phyloP scores from a whole-genome alignment of 2,113 vertebrate species.

The Alexandromys fortis region DNA sequence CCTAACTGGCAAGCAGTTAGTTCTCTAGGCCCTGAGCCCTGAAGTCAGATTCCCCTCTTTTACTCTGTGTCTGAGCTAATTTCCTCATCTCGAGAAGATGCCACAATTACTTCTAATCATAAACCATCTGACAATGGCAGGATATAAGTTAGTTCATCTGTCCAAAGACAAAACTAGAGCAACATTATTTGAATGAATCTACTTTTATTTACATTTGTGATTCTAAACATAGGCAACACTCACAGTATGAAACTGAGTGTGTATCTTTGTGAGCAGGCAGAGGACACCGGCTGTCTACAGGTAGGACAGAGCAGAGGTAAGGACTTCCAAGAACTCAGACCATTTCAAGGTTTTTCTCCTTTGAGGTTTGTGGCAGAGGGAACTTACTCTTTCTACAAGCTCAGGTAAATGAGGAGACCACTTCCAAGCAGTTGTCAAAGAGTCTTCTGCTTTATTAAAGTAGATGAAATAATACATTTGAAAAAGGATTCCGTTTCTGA shows the following conservation, averaged over 20 bases:
- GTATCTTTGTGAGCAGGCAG: not conserved
- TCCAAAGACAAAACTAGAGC: not conserved
- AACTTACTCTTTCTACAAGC: not conserved
- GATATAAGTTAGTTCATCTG: not conserved
- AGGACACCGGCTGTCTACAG: not conserved
- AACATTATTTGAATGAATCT: not conserved
- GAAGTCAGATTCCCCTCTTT: not conserved
- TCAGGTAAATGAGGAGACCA: not conserved
- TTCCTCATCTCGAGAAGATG: slow-evolving; percentile 8
- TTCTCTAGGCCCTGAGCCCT: not conserved
- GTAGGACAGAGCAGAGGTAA: not conserved
- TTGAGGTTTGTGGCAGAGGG: too few species aligned
- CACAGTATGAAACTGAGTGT: not conserved
- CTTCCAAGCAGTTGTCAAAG: not conserved
- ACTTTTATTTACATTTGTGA: not conserved
- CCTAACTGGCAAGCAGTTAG: not conserved
- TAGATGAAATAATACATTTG: not conserved
- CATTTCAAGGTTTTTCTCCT: not conserved
- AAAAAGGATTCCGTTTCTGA: not conserved
- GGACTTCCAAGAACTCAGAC: not conserved
- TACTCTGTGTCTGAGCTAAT: not conserved
- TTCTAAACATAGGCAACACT: not conserved
- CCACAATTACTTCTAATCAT: not conserved
- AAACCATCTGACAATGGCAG: not conserved
- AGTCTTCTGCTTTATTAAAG: not conserved